These are phyloP conservation scores for Stratiolaelaps scimitus DNA, from an alignment of 1,140 invertebrate genomes.

Conservation along the genomic window DNA sequence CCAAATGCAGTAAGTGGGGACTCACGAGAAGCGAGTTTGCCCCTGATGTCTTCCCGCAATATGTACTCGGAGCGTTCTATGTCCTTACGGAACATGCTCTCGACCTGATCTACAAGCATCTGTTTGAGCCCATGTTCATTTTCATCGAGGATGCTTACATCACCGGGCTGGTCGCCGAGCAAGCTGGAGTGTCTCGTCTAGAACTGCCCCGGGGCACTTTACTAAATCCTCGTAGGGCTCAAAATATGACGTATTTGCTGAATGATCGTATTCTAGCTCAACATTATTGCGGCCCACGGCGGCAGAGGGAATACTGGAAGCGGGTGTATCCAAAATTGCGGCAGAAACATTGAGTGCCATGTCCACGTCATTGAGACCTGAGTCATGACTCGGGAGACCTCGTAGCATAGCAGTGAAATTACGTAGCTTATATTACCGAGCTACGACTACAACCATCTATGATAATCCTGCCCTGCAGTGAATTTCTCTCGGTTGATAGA, in stretches of 20 bases:
- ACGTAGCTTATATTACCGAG: too few relatives aligned
- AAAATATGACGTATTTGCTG: neutral
- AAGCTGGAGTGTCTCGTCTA: neutral
- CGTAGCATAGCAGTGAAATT: too few relatives aligned
- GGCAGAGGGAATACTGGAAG: neutral
- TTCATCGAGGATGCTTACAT: conserved; percentile 45
- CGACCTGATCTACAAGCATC: neutral
- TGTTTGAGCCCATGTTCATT: conserved; percentile 37
- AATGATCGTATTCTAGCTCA: neutral
- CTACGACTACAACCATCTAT: too few relatives aligned
- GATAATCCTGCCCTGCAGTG: too few relatives aligned
- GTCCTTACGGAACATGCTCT: conserved; percentile 32
- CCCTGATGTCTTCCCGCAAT: conserved; percentile 36
- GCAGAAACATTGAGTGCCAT: too few relatives aligned
- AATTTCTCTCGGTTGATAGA: too few relatives aligned
- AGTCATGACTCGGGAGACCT: too few relatives aligned
- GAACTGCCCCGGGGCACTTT: neutral
- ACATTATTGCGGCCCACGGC: neutral
- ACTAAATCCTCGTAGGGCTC: neutral
- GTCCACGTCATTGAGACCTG: too few relatives aligned
- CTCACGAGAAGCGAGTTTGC: conserved; percentile 37
- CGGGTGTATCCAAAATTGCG: too few relatives aligned
- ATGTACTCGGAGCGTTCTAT: conserved; percentile 46
- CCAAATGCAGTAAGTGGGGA: conserved; percentile 34
- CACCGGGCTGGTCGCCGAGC: conserved; percentile 37